Conservation (phyloP, 2,888 invertebrate species). For the Therioaphis trifolii region DNA sequence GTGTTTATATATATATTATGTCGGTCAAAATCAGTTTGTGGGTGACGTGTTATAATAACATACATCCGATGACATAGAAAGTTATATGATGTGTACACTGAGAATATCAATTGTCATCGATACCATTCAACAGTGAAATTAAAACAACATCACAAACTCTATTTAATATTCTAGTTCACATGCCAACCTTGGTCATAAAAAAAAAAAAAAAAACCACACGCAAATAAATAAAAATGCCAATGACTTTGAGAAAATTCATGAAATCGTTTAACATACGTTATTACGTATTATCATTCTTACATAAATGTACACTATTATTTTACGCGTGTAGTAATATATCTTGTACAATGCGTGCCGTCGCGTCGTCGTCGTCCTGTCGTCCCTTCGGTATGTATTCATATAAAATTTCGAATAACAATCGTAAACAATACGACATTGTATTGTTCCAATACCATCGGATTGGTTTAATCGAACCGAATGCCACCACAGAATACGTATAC, state of each 20-base stretch:
- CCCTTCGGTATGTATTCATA: constrained; percentile 15
- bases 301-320: too few species aligned
- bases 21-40: constrained; percentile 40
- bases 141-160: constrained; percentile 33
- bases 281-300: too few species aligned
- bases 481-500: background rate
- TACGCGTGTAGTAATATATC: background rate
- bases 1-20: too few species aligned
- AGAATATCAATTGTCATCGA: constrained; percentile 37
- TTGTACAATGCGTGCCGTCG: background rate
- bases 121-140: constrained; percentile 36
- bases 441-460: constrained; percentile 10
- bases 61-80: constrained; percentile 32
- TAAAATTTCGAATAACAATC: constrained; percentile 22
- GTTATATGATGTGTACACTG: constrained; percentile 19
- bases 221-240: background rate
- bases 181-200: constrained; percentile 25
- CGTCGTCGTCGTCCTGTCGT: background rate
- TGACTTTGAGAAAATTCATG: background rate
- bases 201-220: background rate
- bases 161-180: constrained; percentile 31
- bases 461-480: background rate
- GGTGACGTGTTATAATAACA: constrained; percentile 24
- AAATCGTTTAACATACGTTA: background rate
- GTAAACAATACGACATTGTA: constrained; percentile 21